Conservation (phyloP, 2,888 invertebrate species). For the Oscheius sp. region DNA sequence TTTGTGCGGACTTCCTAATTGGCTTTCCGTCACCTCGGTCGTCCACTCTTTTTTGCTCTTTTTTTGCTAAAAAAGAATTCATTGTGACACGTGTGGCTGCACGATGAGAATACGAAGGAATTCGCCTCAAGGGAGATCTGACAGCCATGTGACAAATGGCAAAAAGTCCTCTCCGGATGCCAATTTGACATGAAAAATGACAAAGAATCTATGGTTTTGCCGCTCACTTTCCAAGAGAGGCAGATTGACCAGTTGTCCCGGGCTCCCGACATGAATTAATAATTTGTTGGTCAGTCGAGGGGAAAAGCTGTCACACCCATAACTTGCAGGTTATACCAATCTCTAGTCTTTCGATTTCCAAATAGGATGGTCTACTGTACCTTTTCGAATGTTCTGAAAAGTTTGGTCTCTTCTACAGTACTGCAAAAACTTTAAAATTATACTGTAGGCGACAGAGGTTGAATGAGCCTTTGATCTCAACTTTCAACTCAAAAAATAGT, state of each 20-base stretch:
- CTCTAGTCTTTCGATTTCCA: too few relatives aligned
- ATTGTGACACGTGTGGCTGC: not conserved
- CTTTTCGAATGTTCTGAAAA: too few relatives aligned
- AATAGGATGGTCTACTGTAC: too few relatives aligned
- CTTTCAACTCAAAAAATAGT: too few relatives aligned
- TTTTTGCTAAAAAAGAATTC: not conserved
- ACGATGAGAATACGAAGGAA: not conserved
- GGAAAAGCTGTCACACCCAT: too few relatives aligned
- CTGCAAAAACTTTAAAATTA: too few relatives aligned
- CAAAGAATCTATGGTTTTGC: not conserved
- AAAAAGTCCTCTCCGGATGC: conserved; percentile 19
- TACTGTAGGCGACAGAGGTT: too few relatives aligned
- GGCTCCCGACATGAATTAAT: not conserved
- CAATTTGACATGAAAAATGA: conserved; percentile 10
- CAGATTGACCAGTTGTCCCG: not conserved
- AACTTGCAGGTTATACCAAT: too few relatives aligned
- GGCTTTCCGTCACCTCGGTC: not conserved
- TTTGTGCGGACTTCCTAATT: not conserved
- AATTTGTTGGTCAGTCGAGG: too few relatives aligned
- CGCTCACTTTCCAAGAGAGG: too few relatives aligned
- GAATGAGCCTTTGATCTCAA: too few relatives aligned
- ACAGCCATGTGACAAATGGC: conserved; percentile 1
- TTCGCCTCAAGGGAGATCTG: conserved; percentile 4
- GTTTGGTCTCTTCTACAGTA: too few relatives aligned
- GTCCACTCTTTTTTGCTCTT: not conserved